Evolutionary conservation across 2,113 vertebrate species (phyloP), one percentile per base, ranked within the genome.

Genomic region (Strix aluco): DNA sequence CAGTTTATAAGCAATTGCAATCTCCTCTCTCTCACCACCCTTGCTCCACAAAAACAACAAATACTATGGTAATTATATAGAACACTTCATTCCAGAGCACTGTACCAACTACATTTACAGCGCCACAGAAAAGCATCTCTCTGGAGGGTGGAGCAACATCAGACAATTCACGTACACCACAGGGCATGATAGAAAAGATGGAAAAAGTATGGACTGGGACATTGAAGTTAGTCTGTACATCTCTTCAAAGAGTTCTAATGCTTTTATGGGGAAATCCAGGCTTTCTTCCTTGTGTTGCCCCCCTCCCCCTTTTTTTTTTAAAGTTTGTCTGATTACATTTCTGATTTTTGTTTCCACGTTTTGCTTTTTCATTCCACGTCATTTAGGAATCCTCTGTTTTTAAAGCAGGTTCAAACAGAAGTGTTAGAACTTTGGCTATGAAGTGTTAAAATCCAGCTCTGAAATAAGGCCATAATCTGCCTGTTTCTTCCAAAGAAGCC

Each of bases 101-200:
- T 10, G 47, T 1, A 49, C 74, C 83, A 79, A 49, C 26, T n/a
- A 20, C 59, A 61, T 13, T 59, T 5, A 1, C 38, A 67, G 80
- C 91, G 63, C 81, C 89, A 46, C 85, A 90, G 87, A 70, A 90
- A 83, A 93, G 90, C 81, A 82, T 85, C 85, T 13, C 74, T 38
- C 40, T 27, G 0, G 42, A 90, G 92, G 74, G 92, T 71, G 93
- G 88, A 83, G 79, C 67, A 73, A 73, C 90, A 83, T 5, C 90
- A 73, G 87, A 62, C 67, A 57, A 4, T 2, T 15, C 67, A 9
- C 8, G 12, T 13, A 65, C 0, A 30, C 88, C 92, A 81, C 85
- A 87, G 74, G 88, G 95, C 46, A 46, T 0, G 38, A 86, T 5
- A 49, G 92, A 77, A 93, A 81, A 93, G 72, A 90, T 5, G 90